Evolutionary conservation across 92 coral and sea anemone species (phyloP), one percentile per base, ranked within the genome.

Genomic region (Phymanthus crucifer): DNA sequence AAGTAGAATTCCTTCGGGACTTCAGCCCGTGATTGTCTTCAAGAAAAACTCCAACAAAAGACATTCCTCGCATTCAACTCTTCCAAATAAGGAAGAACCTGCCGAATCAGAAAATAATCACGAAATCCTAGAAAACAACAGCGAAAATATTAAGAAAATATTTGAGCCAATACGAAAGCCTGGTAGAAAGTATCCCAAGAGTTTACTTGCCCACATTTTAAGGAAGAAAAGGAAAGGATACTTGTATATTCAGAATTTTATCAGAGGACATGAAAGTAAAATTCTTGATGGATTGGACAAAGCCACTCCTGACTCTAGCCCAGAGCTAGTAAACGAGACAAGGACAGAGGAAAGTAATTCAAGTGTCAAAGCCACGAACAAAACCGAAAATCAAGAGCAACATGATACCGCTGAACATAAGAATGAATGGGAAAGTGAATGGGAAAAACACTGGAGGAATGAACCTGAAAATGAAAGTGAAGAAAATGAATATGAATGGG

Each of bases 21-120:
- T 85, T 35, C 98, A 94, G 68, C 98, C 98, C 34, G 83, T 91
- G 26, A 83, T 94, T 46, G 79, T 79, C 26, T 94, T 94, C 57
- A 78, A 89, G 76, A 58, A 80, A 34, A 84, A 76, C 14, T 4
- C 19, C 13, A 29, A 61, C 10, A 27, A 61, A 61, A 61, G 29
- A 61, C 10, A 1, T 9, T 27, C 68, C 13, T 24, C 35, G 68
- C 35, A 54, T 54, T 54, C 27, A 23, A 1, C 24, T 54, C 64
- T 54, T 54, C 64, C 24, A 10, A 6, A 3, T 11, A 54, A 21
- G 27, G 64, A 54, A 54, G n/a, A 54, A 4, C 27, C 64, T 14
- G 8, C 19, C 52, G 35, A 34, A 0, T 9, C 1, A 70, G 45
- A 70, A 34, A 70, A 32, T 7, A 40, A 18, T 23, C 74, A 7